Evolutionary conservation across 2,888 invertebrate species (phyloP), one percentile per base, ranked within the genome.

Genomic region (Rutpela maculata): DNA sequence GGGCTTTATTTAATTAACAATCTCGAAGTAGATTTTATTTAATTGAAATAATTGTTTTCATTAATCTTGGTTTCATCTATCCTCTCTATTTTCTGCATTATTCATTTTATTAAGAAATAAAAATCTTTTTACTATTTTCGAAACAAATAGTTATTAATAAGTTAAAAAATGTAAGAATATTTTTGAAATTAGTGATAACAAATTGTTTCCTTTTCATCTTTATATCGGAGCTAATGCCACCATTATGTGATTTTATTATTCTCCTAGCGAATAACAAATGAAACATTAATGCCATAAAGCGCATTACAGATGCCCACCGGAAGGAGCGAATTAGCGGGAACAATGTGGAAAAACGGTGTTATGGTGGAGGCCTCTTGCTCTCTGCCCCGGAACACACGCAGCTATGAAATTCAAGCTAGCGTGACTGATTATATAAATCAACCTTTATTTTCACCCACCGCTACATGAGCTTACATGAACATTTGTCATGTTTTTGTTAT

Each of bases 381-480:
- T 74, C 60, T 80, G 80, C 78, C 80, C 81, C 83, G 82, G 81
- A 82, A 84, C 85, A 85, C 85, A 86, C 85, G 85, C 85, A 85
- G 85, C 82, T 78, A 83, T 77, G 69, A 74, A 69, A 78, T 76
- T 75, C 85, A 84, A 76, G 84, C 82, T 86, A 84, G 86, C 87
- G 86, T 87, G 87, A 87, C 87, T 85, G 86, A 84, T 85, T 86
- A 83, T 77, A 85, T 86, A 87, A 87, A 87, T 87, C 86, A 86
- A 81, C 85, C 86, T 86, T 86, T 87, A 86, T 85, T 85, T 80
- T 85, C 80, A 82, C 84, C 84, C 83, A 83, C 84, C 85, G 80
- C 79, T 80, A 78, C 81, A 82, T 79, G 78, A 77, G 67, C 80
- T 79, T 81, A 80, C 78, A 81, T 76, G 82, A 78, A 82, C 81